Conservation (phyloP, 2,797 vertebrate species). For the Syndactyla subalaris region DNA sequence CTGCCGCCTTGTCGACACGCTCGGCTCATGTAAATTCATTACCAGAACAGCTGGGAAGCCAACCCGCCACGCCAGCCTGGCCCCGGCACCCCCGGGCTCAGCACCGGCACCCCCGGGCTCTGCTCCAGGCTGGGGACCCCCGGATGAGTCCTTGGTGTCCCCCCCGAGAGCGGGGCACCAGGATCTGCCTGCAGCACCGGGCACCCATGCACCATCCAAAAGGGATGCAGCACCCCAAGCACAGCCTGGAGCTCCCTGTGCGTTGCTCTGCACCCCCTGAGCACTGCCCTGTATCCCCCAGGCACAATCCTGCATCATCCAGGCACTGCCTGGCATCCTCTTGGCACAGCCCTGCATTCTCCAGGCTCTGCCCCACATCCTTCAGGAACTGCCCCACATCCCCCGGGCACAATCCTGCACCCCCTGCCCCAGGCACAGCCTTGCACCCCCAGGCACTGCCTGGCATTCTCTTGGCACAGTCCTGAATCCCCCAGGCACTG, state of each 20-base stretch:
- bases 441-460: not conserved
- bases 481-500: not conserved
- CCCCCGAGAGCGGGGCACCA: fast-evolving
- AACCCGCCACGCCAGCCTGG: not conserved
- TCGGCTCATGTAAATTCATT: conserved; percentile 75
- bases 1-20: conserved; percentile 64
- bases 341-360: too few relatives aligned
- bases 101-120: not conserved
- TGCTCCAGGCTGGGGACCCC: not conserved
- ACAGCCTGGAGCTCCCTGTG: not conserved
- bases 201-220: fast-evolving
- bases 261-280: not conserved
- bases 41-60: conserved; percentile 69
- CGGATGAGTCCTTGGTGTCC: too few relatives aligned
- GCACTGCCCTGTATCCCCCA: not conserved
- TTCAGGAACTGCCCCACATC: not conserved
- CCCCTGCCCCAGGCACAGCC: fast-evolving
- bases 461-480: not conserved
- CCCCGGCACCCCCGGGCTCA: not conserved
- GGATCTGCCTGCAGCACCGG: not conserved
- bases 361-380: not conserved
- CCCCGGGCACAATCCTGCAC: too few relatives aligned
- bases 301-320: too few relatives aligned
- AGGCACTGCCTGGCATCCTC: not conserved
- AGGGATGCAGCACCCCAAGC: not conserved